Evolutionary conservation across 35 echinoderm and acorn worm species (phyloP).

Genomic region (Ophiothrix spiculata): DNA sequence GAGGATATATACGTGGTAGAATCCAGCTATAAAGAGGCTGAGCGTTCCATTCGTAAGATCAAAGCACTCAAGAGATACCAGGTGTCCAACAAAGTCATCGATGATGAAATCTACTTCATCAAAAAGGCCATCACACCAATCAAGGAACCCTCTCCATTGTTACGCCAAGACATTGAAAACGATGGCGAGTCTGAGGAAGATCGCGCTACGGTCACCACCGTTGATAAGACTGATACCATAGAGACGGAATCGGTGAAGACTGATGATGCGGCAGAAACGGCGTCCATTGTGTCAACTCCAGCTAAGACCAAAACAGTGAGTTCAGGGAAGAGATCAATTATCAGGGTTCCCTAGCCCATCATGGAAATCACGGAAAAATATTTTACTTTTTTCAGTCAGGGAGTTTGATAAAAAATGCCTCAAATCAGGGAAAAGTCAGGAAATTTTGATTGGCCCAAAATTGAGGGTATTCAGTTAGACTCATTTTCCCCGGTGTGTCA

Average conservation of each 20-base stretch:
- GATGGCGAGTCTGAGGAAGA: conserved; percentile 42
- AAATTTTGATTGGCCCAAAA: no score
- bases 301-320: conserved; percentile 1
- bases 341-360: no score
- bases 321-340: no score
- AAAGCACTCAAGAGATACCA: conserved; percentile 55
- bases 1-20: conserved; percentile 86
- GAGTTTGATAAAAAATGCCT: no score
- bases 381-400: no score
- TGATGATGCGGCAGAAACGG: conserved; percentile 5
- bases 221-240: conserved; percentile 36
- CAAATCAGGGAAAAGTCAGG: no score
- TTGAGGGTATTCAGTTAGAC: no score
- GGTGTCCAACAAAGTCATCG: conserved; percentile 92
- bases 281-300: background rate
- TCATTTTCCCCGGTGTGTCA: no score
- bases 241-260: conserved; percentile 19
- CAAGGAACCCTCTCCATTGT: conserved; percentile 91
- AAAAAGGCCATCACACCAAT: conserved; percentile 96
- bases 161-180: conserved; percentile 58
- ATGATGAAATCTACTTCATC: conserved; percentile 99
- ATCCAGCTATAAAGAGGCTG: conserved; percentile 91
- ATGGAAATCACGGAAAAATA: no score
- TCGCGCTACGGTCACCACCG: background rate
- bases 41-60: conserved; percentile 79